Conservation (phyloP, 2,113 vertebrate genomes). For the Penelope pileata region DNA sequence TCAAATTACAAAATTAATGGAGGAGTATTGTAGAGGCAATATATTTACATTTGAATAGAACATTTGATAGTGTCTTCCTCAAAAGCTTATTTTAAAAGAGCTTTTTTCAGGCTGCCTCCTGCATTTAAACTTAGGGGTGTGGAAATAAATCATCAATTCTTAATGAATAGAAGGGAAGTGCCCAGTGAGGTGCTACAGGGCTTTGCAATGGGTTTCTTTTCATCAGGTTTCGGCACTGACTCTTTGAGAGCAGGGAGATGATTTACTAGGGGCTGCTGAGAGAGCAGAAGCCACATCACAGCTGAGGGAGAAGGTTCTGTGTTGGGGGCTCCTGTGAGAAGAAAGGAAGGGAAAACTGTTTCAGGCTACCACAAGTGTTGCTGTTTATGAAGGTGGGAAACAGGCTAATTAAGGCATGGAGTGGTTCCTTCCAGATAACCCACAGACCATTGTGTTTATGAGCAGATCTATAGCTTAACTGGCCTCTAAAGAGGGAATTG, state of each 20-base stretch:
- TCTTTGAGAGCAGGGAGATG: background rate
- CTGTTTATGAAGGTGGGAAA: background rate
- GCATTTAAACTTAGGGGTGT: background rate
- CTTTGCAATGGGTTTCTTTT: background rate
- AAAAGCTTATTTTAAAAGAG: background rate
- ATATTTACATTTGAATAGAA: background rate
- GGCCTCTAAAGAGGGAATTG: background rate
- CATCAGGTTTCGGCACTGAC: background rate
- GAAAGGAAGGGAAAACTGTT: background rate
- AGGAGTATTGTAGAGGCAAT: background rate
- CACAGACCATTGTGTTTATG: background rate
- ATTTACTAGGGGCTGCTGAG: background rate
- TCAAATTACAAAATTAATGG: background rate
- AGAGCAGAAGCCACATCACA: background rate
- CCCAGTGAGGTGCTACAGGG: background rate
- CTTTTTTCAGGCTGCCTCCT: background rate
- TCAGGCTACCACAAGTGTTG: background rate
- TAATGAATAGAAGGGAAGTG: background rate
- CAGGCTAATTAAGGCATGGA: background rate
- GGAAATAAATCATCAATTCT: background rate
- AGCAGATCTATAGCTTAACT: background rate
- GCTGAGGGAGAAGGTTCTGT: rapidly evolving
- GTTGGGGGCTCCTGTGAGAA: background rate
- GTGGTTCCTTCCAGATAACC: background rate
- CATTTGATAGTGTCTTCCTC: background rate